A percentile compares a stretch with the other conserved stretches of the same genome.
Conservation (phyloP, 2,113 vertebrate species). For the Sturnira hondurensis region DNA sequence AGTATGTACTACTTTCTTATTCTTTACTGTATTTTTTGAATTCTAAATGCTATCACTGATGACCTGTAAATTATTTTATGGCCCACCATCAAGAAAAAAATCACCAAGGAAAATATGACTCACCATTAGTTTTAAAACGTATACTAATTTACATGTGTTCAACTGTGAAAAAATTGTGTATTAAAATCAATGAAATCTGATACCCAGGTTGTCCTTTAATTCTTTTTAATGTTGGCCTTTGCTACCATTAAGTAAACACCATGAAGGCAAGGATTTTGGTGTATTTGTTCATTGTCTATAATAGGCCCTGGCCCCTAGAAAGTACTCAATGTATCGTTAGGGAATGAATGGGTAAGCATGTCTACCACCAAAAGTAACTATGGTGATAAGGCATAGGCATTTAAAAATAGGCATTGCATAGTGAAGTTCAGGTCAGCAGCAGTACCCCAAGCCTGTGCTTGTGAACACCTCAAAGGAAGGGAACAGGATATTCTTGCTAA, state of each 20-base stretch:
- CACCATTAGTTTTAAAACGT: neutral
- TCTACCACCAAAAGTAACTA: neutral
- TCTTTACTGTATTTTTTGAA: neutral
- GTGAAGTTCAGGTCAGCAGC: neutral
- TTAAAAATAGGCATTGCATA: neutral
- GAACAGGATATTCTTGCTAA: neutral
- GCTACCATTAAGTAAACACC: neutral
- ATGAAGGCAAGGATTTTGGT: neutral
- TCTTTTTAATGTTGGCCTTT: neutral
- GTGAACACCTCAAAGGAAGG: neutral
- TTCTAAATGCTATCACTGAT: neutral
- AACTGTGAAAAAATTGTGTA: neutral
- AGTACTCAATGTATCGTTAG: neutral
- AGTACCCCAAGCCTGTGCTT: neutral
- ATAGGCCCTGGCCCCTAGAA: neutral
- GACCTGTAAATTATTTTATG: neutral
- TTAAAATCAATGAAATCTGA: neutral
- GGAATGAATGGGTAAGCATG: neutral
- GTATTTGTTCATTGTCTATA: neutral
- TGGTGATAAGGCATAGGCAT: neutral
- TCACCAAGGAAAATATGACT: neutral
- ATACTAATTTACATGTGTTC: neutral
- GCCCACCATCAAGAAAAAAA: neutral
- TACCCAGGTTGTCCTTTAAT: neutral
- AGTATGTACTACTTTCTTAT: neutral